Base-by-base conservation (phyloP, 2,888 invertebrate genomes). In the Orchesellides sinensis region DNA sequence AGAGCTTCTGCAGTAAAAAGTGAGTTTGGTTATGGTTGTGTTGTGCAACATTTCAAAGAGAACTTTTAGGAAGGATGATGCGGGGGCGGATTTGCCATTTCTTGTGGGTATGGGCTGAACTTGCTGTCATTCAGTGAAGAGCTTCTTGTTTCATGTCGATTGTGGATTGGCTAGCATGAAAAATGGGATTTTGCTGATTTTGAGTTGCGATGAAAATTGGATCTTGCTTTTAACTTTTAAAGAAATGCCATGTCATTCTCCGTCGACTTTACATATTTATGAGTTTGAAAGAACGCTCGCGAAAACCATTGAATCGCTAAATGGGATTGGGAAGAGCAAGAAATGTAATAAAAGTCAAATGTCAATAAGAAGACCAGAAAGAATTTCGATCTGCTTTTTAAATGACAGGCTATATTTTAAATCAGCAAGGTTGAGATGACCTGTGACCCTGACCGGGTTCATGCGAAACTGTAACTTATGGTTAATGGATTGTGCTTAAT, bases 31-130 rank as follows among this genome's bases (percentile, higher is more conserved):
- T 14, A 59, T 32, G 40, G 40, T 63, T 63, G 52, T 23, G 21
- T 21, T 27, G 27, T 29, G 3, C 5, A 14, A 27, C 59, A 52
- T n/a, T n/a, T 12, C n/a, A 8, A 8, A 35, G 5, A 47, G 10
- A 8, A 52, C 21, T 12, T 21, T 6, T 21, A 23, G 14, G 23
- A 14, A n/a, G 10, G 23, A 40, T 52, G 47, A 19, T 40, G 68
- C 40, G 68, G 68, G 68, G 68, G 68, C 52, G 68, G 68, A 32
- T 21, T 52, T 17, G 29, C 68, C 68, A 52, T 69, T 69, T 69
- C 17, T n/a, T n/a, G n/a, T n/a, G n/a, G n/a, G n/a, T 25, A 52
- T 69, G 70, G 70, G 70, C 27, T 56, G 70, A 40, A 35, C 70
- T 56, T 6, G 56, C 70, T 56, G 70, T 70, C 70, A 70, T 6